Evolutionary conservation across 2,113 vertebrate species (phyloP), one percentile per base, ranked within the genome.

Genomic region (Podarcis raffonei): DNA sequence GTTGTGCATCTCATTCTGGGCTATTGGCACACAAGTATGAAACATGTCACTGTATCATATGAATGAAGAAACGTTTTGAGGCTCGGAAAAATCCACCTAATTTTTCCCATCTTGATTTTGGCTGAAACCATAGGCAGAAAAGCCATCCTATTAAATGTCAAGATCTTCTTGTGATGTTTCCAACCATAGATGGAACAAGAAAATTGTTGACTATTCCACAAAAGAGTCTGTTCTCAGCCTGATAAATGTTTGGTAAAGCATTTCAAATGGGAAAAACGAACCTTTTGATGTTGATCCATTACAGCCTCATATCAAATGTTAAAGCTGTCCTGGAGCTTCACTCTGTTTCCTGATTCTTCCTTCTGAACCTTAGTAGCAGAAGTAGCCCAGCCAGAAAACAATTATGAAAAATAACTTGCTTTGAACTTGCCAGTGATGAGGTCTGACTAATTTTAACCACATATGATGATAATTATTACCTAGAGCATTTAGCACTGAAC

Each of bases 371-470:
- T 80, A 0, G 90, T 66, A 90, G 87, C 76, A 87, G 89, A 72
- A 76, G 66, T 37, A 90, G 81, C 92, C 94, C 85, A 93, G 85
- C 39, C 92, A 89, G 82, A 32, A 77, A 91, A 88, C 6, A 39
- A 92, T 59, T 35, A 92, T 1, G 2, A 88, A 88, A 71, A 71
- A 87, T 90, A 85, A 82, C 65, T 94, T 92, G 53, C 91, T 91
- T 95, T 95, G 93, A 94, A 93, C 92, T 95, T 95, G 89, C 84
- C 91, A 8, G 7, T 94, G 92, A 87, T 77, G 78, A 81, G 57
- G 16, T 78, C 85, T 90, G 74, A 95, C 88, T 94, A 94, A 95
- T 95, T 93, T 93, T 94, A 94, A 95, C 79, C 92, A 85, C 35
- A 86, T 86, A 86, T 81, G 81, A 91, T 87, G 88, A 91, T 92